phyloP scores from a whole-genome alignment of 2,888 invertebrate species.

The Brachyptera putata region DNA sequence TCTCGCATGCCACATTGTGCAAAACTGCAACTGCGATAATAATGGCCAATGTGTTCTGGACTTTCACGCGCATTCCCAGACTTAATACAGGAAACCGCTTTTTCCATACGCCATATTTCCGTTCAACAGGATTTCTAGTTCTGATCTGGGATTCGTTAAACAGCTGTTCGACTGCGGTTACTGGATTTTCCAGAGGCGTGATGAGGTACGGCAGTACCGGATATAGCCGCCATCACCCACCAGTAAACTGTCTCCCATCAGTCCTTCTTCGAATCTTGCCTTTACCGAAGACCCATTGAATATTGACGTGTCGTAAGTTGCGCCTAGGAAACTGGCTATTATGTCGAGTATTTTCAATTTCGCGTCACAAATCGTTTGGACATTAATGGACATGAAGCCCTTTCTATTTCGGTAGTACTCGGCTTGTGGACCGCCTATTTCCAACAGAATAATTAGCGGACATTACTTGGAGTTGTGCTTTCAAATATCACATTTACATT shows the following conservation, averaged over 20 bases:
- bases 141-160: constrained; percentile 19
- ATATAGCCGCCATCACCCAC: constrained; percentile 23
- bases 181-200: constrained; percentile 17
- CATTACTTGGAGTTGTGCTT: too few relatives aligned
- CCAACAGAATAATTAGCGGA: too few relatives aligned
- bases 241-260: constrained; percentile 9
- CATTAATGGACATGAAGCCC: constrained; percentile 16
- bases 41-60: constrained; percentile 6
- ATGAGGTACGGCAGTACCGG: constrained; percentile 10
- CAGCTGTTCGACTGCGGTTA: not conserved
- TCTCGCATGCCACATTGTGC: constrained; percentile 18
- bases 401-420: constrained; percentile 24
- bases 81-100: constrained; percentile 19
- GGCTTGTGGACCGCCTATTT: constrained; percentile 14
- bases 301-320: constrained; percentile 10
- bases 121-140: constrained; percentile 20
- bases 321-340: constrained; percentile 10
- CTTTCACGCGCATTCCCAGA: constrained; percentile 5
- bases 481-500: too few relatives aligned
- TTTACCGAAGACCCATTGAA: constrained; percentile 15
- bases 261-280: constrained; percentile 13
- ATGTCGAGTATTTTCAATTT: constrained; percentile 11
- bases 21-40: constrained; percentile 21
- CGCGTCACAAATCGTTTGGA: constrained; percentile 14
- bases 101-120: constrained; percentile 17